These are phyloP conservation scores for Manacus vitellinus DNA, from an alignment of 2,113 vertebrate species.

Conservation along the genomic window DNA sequence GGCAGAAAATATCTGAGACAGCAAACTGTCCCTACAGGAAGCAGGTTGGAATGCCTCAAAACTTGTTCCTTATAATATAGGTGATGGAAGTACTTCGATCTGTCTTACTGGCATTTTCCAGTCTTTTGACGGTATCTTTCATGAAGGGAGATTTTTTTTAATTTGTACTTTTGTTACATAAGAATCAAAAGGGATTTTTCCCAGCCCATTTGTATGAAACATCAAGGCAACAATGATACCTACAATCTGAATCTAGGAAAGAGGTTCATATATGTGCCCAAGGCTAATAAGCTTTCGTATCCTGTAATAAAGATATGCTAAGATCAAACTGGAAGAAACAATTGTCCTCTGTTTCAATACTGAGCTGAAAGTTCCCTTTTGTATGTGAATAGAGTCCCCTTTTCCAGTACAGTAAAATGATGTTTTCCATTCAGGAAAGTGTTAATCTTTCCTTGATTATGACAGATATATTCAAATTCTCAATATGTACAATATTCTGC, in stretches of 20 bases:
- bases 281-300: not conserved
- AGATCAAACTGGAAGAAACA: not conserved
- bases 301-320: not conserved
- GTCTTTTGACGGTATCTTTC: not conserved
- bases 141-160: not conserved
- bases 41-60: not conserved
- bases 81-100: not conserved
- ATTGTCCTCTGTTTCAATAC: not conserved
- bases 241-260: not conserved
- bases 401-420: conserved; percentile 17
- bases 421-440: not conserved
- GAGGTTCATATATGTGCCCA: not conserved
- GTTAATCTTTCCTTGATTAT: not conserved
- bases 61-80: not conserved
- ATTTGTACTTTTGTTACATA: not conserved
- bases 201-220: not conserved
- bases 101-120: not conserved
- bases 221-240: not conserved
- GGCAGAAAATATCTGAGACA: not conserved
- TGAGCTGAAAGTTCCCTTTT: not conserved
- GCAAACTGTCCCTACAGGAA: not conserved
- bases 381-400: not conserved
- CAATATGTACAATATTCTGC: not conserved
- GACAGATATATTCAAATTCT: conserved; percentile 2
- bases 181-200: not conserved